Evolutionary conservation across 2,888 invertebrate genomes (phyloP), one percentile per base, ranked within the genome.

Genomic region (Drosophila setosimentum): DNA sequence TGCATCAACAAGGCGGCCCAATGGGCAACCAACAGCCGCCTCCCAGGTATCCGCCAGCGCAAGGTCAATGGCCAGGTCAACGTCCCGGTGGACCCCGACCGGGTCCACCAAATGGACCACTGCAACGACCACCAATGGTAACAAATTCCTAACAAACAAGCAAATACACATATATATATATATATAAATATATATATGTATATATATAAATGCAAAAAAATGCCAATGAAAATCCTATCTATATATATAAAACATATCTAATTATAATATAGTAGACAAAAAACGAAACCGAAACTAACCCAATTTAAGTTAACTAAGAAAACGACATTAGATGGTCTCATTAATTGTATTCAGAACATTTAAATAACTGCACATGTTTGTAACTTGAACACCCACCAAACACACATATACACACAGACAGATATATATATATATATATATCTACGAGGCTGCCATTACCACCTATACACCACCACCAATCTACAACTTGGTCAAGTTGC

Each of bases 111-210:
- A 93, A 92, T 87, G 93, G 93, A 76, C 93, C 93, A 63, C 92
- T 95, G 18, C 95, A 95, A 78, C 94, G 95, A 68, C 95, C 95
- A 18, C 95, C 95, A 68, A 95, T 95, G 95, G 93, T 93, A 93
- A 93, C 91, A 78, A 78, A 74, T 67, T 71, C 75, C 71, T 83
- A 81, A 65, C 55, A 65, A 67, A 59, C 57, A 65, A 73, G 60
- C 50, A 62, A 62, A 59, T 57, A 65, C 45, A 30, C 48, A 64
- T 30, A 51, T 61, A 35, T 37, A 53, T 54, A 10, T n/a, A 11
- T 53, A 72, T 37, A 18, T 3, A 64, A n/a, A n/a, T 59, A 33
- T 57, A 63, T 35, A 53, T 60, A 37, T 51, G 29, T 49, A 13
- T 18, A 11, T 72, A 30, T 45, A 33, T 64, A 73, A 48, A 42